phyloP scores from a whole-genome alignment of 92 coral and sea anemone genomes.

The Parazoanthus darwini region DNA sequence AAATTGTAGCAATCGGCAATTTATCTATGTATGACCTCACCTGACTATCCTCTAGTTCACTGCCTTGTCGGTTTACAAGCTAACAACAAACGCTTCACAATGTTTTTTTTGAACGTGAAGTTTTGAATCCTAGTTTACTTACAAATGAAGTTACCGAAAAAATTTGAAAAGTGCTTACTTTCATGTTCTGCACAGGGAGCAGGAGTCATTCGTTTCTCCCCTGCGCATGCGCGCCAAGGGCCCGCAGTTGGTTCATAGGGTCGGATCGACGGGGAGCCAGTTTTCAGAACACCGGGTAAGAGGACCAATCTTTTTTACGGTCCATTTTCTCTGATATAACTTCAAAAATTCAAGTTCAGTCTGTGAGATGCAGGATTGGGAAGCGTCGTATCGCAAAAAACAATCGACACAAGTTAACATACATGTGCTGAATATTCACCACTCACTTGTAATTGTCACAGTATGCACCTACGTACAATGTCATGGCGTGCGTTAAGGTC shows the following conservation, averaged over 20 bases:
- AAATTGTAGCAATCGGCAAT: too few relatives aligned
- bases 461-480: too few relatives aligned
- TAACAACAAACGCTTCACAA: background rate
- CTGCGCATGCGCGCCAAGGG: constrained; percentile 35
- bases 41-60: background rate
- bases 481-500: too few relatives aligned
- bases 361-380: too few relatives aligned
- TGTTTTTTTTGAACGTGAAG: background rate
- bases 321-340: background rate
- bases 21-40: too few relatives aligned
- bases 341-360: background rate
- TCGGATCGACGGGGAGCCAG: constrained; percentile 36
- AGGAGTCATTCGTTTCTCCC: constrained; percentile 25
- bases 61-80: background rate
- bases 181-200: background rate
- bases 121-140: background rate
- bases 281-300: constrained; percentile 8
- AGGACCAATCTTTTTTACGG: background rate
- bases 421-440: too few relatives aligned
- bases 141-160: background rate
- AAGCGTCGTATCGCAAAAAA: too few relatives aligned
- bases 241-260: constrained; percentile 28
- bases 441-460: too few relatives aligned
- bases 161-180: background rate
- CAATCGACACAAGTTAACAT: too few relatives aligned